Evolutionary conservation across 2,888 invertebrate species (phyloP), one percentile per base, ranked within the genome.

Genomic region (Sarcophaga caerulescens): DNA sequence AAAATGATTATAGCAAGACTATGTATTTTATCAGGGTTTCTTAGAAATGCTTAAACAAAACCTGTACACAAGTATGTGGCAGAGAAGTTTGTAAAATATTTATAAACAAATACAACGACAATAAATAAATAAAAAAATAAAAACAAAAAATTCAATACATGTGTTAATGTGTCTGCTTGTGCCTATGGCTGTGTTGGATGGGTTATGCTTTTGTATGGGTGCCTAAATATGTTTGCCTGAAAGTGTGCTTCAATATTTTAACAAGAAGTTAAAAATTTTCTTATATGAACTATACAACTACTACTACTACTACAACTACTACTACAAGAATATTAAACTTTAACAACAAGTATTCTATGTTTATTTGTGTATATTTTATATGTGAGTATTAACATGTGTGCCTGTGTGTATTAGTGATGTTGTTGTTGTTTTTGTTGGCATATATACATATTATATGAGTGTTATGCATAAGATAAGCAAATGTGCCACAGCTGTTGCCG

Each of bases 381-480:
- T 71, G 11, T 57, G 4, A 21, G 52, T 17, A 52, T 25, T 21
- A 66, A 14, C 45, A 17, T 35, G 23, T 60, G 14, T 73, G 6
- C 65, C 11, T 57, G 17, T 68, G 2, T 69, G 35, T 71, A 35
- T 45, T 45, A 44, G 17, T 74, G 11, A 3, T 60, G 44, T 47
- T 19, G 11, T 52, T 8, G 14, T n/a, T 68, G 35, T 60, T 35
- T 68, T 66, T 44, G 3, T 52, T 47, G 21, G 45, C 8, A 12
- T 21, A 11, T 68, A 59, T 57, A n/a, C 19, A 45, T 65, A 25
- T 47, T 69, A 23, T 75, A 65, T 8, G 78, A 84, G 81, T 85
- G 85, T 83, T 82, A 77, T 83, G 69, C 83, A 60, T 60, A 74
- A 87, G 87, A 87, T 87, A 87, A 87, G 87, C 85, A 87, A 87